Evolutionary conservation across 2,797 vertebrate species (phyloP), one percentile per base, ranked within the genome.

Genomic region (Potorous gilbertii): DNA sequence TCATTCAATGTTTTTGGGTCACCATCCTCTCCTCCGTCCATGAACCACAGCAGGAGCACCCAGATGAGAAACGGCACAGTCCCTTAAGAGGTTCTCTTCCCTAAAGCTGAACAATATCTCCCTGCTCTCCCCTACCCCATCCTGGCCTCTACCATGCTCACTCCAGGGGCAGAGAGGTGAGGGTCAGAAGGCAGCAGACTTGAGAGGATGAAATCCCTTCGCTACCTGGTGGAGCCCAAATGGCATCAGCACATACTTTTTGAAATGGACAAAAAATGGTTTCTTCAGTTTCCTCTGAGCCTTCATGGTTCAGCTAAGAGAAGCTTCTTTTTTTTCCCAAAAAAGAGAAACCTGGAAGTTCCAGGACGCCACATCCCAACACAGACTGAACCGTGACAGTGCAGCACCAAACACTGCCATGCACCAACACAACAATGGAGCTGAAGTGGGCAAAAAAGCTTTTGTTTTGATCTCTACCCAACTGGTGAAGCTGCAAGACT

Each of bases 401-500:
- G 52, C 54, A 92, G 1, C 54, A 66, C 31, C 59, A 95, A 91
- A 91, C 50, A 93, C 74, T 59, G 92, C 0, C 27, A 46, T 50
- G 50, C 1, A 90, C 29, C 29, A 59, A 59, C 12, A 66, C 13
- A 66, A 14, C 31, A 5, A 14, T 14, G 12, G 28, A 31, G 57
- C 57, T 59, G 2, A 59, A 59, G 29, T 59, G 8, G 28, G 59
- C 57, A 31, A 31, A 62, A 62, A 62, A 2, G 2, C 27, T 57
- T 95, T 27, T 94, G 52, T 29, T 93, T 52, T 74, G 21, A 24
- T 74, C 93, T 94, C 91, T 74, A 54, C 55, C 46, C 10, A 94
- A 81, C 95, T 92, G 93, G 52, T 91, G 40, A 97, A 34, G 92
- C 1, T 90, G 54, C n/a, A 96, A 94, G 66, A 74, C 50, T 55